A percentile compares a stretch with the other conserved stretches of the same genome.
phyloP scores from a whole-genome alignment of 2,113 vertebrate genomes.

The Rana temporaria region DNA sequence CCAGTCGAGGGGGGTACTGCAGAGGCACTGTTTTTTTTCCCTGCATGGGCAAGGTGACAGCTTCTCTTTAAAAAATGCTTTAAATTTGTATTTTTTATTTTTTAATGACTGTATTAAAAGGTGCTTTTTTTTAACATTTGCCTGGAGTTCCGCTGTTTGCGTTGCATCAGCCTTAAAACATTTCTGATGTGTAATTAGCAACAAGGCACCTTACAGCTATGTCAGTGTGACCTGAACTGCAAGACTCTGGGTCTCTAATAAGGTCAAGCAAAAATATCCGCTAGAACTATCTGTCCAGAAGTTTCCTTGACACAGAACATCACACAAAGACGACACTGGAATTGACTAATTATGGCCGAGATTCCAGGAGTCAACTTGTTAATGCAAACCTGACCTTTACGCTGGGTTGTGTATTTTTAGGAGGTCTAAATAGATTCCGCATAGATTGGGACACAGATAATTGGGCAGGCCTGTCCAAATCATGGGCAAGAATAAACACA shows the following conservation, averaged over 20 bases:
- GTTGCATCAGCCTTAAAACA: too few species aligned
- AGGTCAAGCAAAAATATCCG: conserved; percentile 14
- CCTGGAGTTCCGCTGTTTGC: too few species aligned
- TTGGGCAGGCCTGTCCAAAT: conserved; percentile 1
- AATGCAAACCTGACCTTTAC: conserved; percentile 55
- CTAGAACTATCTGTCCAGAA: conserved; percentile 1
- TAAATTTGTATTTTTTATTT: too few species aligned
- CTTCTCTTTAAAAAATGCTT: too few species aligned
- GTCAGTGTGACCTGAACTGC: too few species aligned
- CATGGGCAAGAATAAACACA: not conserved
- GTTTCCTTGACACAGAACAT: conserved; percentile 9
- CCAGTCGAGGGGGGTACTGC: too few species aligned
- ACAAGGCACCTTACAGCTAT: too few species aligned
- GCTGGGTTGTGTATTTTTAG: conserved; percentile 51
- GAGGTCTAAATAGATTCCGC: conserved; percentile 41
- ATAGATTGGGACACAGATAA: conserved; percentile 19
- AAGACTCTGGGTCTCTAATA: not conserved
- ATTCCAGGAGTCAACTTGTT: conserved; percentile 36
- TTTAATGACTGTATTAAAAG: too few species aligned
- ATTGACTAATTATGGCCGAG: conserved; percentile 32
- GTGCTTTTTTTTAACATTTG: too few species aligned
- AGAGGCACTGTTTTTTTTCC: too few species aligned
- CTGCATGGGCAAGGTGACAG: too few species aligned
- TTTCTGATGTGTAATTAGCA: too few species aligned
- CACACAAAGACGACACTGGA: conserved; percentile 12